Conservation (phyloP, 2,113 vertebrate genomes). For the Gymnorhina tibicen region DNA sequence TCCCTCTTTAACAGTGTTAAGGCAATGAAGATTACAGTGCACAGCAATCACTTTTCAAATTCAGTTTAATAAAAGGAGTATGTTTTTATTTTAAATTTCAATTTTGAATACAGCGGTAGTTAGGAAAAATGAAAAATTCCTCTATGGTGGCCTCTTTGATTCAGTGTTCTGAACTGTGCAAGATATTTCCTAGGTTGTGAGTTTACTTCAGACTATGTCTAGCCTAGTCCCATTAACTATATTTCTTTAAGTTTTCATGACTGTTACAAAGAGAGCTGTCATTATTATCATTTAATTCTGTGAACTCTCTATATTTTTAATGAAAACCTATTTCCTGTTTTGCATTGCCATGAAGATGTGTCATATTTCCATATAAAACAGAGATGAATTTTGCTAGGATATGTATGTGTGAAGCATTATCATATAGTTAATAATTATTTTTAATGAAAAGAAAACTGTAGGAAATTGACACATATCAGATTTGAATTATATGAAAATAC, state of each 20-base stretch:
- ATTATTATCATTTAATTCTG: neutral
- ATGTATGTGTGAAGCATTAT: neutral
- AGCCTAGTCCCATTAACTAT: neutral
- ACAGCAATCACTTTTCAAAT: neutral
- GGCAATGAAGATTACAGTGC: neutral
- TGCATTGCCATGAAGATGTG: neutral
- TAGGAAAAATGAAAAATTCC: neutral
- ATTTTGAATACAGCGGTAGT: neutral
- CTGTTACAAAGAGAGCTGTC: neutral
- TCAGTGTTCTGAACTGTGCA: neutral
- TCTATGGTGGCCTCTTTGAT: neutral
- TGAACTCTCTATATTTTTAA: neutral
- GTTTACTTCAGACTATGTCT: neutral
- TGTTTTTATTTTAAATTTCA: neutral
- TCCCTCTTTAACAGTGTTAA: neutral
- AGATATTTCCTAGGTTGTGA: rapidly evolving
- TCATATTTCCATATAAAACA: neutral
- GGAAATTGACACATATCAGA: neutral
- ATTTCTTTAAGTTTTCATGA: neutral
- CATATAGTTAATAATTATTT: neutral
- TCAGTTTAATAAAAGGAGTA: neutral
- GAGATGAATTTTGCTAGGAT: neutral
- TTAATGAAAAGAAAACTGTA: neutral
- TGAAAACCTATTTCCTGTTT: neutral
- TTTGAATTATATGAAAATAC: neutral